Base-by-base conservation (phyloP, 2,888 invertebrate species). In the Dorcus hopei region DNA sequence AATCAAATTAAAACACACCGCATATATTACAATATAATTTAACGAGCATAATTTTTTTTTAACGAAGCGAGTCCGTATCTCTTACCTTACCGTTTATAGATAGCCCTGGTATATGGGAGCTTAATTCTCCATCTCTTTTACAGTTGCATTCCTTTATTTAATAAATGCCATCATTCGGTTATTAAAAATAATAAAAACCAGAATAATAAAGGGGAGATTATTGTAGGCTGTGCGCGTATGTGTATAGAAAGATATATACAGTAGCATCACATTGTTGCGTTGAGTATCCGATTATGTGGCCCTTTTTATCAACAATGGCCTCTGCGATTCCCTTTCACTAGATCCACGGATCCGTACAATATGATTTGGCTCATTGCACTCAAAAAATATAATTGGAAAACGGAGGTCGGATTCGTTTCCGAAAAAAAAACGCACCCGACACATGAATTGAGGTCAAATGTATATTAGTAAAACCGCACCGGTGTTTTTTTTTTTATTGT, bases 341-440 rank as follows among this genome's bases (percentile, higher is more conserved):
- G 70, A 71, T 68, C 71, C 74, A 76, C 68, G 70, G 71, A 73
- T 71, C 73, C 74, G 74, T 73, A 74, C 74, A 77, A 76, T 75
- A 77, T 77, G 76, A 74, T 75, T 72, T 75, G 78, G 75, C 76
- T 77, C 77, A 77, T 77, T 77, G 77, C 77, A 72, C 73, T 64
- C 70, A 72, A 74, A 77, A 77, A 77, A 75, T 76, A 70, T 72
- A 69, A 72, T 72, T 72, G 69, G 26, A 33, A 33, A 33, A 11
- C 45, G 19, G 45, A 45, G 45, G 45, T 45, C 16, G 19, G 8
- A 16, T 3, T 23, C 23, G 16, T 45, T 45, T 45, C 16, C n/a
- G 16, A 11, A 41, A 41, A 41, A 45, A 45, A 45, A 45, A 45
- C 45, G 19, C 3, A 45, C 45, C 16, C 23, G 23, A 16, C 19